Evolutionary conservation across 1,140 invertebrate genomes (phyloP).

Genomic region (Hyles vespertilio): DNA sequence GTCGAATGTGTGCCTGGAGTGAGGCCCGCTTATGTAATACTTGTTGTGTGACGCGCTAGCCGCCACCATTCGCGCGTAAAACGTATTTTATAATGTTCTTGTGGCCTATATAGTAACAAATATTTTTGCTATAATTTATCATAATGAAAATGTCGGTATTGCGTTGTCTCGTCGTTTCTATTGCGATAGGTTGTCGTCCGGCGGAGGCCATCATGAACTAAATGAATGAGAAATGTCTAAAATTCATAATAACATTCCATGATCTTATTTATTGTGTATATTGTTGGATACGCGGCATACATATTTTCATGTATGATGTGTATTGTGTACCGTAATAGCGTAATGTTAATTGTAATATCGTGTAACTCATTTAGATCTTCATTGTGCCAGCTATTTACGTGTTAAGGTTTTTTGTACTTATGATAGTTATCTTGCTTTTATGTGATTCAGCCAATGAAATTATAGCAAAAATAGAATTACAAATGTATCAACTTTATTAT

Average conservation of each 20-base stretch:
- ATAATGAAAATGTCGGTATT: conserved; percentile 57
- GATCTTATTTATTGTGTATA: conserved; percentile 75
- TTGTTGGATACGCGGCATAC: conserved; percentile 61
- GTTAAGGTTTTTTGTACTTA: conserved; percentile 71
- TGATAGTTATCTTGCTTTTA: conserved; percentile 61
- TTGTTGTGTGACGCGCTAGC: not conserved
- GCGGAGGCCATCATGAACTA: conserved; percentile 32
- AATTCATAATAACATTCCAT: conserved; percentile 72
- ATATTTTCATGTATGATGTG: conserved; percentile 70
- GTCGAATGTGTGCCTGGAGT: too few species aligned
- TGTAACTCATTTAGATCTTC: conserved; percentile 69
- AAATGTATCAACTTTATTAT: conserved; percentile 35
- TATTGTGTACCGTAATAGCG: conserved; percentile 47
- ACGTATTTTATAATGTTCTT: conserved; percentile 10
- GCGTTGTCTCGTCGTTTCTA: conserved; percentile 48
- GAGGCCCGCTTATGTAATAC: too few species aligned
- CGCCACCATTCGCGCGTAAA: not conserved
- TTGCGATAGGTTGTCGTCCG: conserved; percentile 28
- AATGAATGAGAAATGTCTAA: conserved; percentile 22
- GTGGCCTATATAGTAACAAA: conserved; percentile 42
- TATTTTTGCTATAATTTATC: conserved; percentile 76
- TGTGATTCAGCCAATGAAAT: conserved; percentile 49
- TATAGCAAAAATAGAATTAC: conserved; percentile 68
- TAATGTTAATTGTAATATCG: conserved; percentile 54
- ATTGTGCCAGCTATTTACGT: conserved; percentile 70